Evolutionary conservation across 1,140 invertebrate species (phyloP), one percentile per base, ranked within the genome.

Genomic region (Dinoponera quadriceps): DNA sequence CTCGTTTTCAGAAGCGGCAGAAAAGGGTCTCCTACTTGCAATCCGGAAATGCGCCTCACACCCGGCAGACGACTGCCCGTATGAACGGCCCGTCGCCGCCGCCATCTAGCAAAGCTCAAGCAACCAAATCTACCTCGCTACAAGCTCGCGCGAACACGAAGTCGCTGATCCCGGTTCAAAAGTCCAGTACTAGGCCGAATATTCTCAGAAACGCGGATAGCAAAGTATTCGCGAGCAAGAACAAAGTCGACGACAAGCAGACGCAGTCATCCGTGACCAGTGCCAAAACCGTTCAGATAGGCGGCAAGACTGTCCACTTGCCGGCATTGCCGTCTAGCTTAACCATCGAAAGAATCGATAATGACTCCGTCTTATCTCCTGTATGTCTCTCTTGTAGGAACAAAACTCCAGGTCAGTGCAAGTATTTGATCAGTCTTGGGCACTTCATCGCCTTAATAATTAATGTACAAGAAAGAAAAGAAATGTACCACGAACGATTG

Each of bases 11-110:
- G 94, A 95, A 95, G 89, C 91, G 92, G 89, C 91, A 92, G 25
- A 95, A 94, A 85, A 91, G 92, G 29, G 91, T 93, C 65, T 86
- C 91, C 20, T 95, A 95, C 86, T 87, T 95, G 22, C 91, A 93
- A 62, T 94, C 94, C 1, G 91, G 93, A 38, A 94, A 93, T 44
- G 94, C 94, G 13, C 95, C 95, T 4, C 93, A 95, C 73, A 95
- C 95, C 1, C 92, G 95, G n/a, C 94, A 94, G 85, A 93, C 94
- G 33, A 92, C 93, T 48, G 91, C 93, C 14, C 88, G 92, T 33
- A 66, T 92, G 75, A 93, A 93, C 62, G 93, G 92, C 27, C 92
- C 93, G 0, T 92, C 92, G 38, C 92, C 92, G 18, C 92, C 93
- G 14, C 92, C n/a, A n/a, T n/a, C 92, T 11, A 85, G 73, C 20